These are phyloP conservation scores for Gadopsis bispinosus DNA, from an alignment of 2,797 vertebrate species.

Conservation along the genomic window DNA sequence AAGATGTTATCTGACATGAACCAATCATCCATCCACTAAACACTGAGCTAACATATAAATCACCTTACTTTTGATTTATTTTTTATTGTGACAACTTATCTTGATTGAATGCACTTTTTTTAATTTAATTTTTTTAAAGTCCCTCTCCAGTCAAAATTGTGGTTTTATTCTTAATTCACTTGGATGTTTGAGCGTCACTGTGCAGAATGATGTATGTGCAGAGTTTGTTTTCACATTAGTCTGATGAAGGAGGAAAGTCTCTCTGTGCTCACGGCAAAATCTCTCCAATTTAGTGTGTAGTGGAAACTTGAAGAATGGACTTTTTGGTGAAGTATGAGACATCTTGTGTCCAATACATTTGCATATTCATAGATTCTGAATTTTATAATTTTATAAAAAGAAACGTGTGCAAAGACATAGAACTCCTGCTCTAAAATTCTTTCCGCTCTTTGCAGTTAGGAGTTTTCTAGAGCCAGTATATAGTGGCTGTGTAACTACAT, in stretches of 20 bases:
- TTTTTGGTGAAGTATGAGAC: not conserved
- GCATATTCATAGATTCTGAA: slow-evolving; percentile 1
- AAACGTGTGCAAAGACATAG: not conserved
- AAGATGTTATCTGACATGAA: too few relatives aligned
- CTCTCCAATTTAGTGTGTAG: not conserved
- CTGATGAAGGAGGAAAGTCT: not conserved
- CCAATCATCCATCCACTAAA: not conserved
- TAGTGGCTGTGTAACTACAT: not conserved
- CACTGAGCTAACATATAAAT: not conserved
- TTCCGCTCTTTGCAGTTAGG: not conserved
- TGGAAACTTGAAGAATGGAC: not conserved
- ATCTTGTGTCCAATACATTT: not conserved
- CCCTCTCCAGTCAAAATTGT: not conserved
- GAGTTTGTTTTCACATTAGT: not conserved
- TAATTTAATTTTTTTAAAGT: not conserved
- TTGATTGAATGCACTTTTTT: not conserved
- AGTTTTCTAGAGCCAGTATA: not conserved
- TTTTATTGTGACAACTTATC: not conserved
- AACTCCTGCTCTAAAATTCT: not conserved
- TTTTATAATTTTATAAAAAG: not conserved
- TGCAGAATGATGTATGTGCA: not conserved
- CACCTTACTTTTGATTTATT: not conserved
- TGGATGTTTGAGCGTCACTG: not conserved
- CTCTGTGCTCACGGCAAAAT: not conserved
- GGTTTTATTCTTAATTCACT: not conserved